Evolutionary conservation across 2,113 vertebrate genomes (phyloP), one percentile per base, ranked within the genome.

Genomic region (Marcusenius ussheri): DNA sequence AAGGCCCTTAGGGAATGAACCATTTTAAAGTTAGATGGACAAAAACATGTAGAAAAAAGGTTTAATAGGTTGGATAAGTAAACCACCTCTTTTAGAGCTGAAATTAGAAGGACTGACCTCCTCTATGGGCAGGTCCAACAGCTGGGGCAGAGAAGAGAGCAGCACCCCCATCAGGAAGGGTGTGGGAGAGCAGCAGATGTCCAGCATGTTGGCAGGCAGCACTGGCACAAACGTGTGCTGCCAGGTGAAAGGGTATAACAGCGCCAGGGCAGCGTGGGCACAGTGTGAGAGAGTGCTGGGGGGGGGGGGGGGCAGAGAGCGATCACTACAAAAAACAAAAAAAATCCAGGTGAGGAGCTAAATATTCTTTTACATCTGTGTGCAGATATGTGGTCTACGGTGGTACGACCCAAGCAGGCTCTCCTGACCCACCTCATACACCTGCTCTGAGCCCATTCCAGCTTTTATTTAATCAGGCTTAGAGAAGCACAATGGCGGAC

Each of bases 221-320:
- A 99, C 98, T 0, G 98, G 98, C 45, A 99, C 96, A 66, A 99
- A 99, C 46, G 98, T 99, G 92, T 99, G 98, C 93, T 99, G 98
- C 98, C 98, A 99, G 89, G 97, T 99, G 95, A 99, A 99, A 0
- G 98, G 98, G 90, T 99, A 99, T 5, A 99, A 95, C 0, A 97
- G 95, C 50, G 98, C 98, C 87, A 99, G 97, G 90, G 95, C 97
- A 0, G 98, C 97, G 7, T 99, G 98, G 89, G 97, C 95, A 94
- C 98, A 99, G 87, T 97, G 97, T 31, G 98, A 99, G 91, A 99
- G 94, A 66, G 97, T 97, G 91, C 98, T 99, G 93, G 90, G 92
- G 3, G 10, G 45, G 17, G 13, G 49, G 49, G 50, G 47, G 42
- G 77, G 15, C 31, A 89, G 39, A 87, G 39, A 58, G 66, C 15